Evolutionary conservation across 2,113 vertebrate species (phyloP).

Genomic region (Merops nubicus): DNA sequence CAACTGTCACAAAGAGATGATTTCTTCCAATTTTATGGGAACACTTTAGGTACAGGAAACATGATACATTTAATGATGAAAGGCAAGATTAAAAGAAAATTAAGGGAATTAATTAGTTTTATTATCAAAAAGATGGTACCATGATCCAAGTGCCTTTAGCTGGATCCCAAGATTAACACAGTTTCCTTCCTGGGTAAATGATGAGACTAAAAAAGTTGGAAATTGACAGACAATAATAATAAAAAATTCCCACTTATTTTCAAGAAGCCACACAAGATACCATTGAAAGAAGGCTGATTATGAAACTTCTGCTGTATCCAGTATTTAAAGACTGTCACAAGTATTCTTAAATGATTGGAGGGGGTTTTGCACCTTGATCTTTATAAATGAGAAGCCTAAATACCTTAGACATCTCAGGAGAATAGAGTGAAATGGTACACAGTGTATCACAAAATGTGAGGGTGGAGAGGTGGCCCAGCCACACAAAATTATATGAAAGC

Average conservation of each 20-base stretch:
- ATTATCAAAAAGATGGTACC: not conserved
- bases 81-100: not conserved
- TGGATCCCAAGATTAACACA: not conserved
- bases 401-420: not conserved
- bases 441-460: not conserved
- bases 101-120: not conserved
- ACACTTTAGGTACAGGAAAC: not conserved
- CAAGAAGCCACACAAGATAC: not conserved
- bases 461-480: not conserved
- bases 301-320: not conserved
- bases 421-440: fast-evolving
- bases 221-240: not conserved
- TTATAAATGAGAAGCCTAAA: not conserved
- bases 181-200: not conserved
- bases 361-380: not conserved
- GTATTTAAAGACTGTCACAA: not conserved
- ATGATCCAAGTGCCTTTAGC: not conserved
- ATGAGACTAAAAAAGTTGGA: not conserved
- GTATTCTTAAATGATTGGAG: not conserved
- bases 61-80: not conserved
- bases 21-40: not conserved
- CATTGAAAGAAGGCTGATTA: not conserved
- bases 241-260: not conserved
- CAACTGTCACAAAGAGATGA: not conserved
- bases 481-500: not conserved